Evolutionary conservation across 2,888 invertebrate species (phyloP), one percentile per base, ranked within the genome.

Genomic region (Nudaria mundana): DNA sequence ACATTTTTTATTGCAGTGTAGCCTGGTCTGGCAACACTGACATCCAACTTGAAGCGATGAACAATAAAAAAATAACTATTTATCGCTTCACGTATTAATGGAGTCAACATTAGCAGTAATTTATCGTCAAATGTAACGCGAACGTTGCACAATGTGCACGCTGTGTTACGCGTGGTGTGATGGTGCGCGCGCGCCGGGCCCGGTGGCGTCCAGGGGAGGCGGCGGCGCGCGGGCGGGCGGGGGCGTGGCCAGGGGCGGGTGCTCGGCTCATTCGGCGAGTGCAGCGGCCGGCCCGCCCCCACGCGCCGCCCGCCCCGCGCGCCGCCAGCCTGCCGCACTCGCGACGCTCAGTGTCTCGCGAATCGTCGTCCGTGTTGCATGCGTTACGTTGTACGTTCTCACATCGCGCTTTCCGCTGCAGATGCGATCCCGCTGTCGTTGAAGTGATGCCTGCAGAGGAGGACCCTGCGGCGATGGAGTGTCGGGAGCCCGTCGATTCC

Each of bases 381-480:
- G 62, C 70, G 68, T 71, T 71, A 81, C 68, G 69, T 66, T n/a
- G n/a, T n/a, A 56, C 67, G 73, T 60, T 67, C 53, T 59, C 49
- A 63, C 58, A 56, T 54, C 51, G 56, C 54, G 56, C 61, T 70
- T 78, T 76, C 70, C 78, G 76, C 81, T 79, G 77, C 83, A 84
- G 82, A 84, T 82, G 84, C 79, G 58, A 59, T 58, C 75, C 76
- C 75, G 75, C 74, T 74, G 66, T 66, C 71, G 75, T 61, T 65
- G 69, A 71, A 75, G 63, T 61, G 64, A 86, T 88, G 85, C 87
- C 86, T 75, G 84, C 86, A 73, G 86, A 86, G 79, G 86, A 85
- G 70, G 86, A 86, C 64, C 76, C 83, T 71, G 78, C 78, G 75
- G 76, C 76, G 56, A 78, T 78, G 85, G 84, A 84, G 72, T 76